Evolutionary conservation across 2,888 invertebrate species (phyloP), one percentile per base, ranked within the genome.

Genomic region (Syrphus vitripennis): DNA sequence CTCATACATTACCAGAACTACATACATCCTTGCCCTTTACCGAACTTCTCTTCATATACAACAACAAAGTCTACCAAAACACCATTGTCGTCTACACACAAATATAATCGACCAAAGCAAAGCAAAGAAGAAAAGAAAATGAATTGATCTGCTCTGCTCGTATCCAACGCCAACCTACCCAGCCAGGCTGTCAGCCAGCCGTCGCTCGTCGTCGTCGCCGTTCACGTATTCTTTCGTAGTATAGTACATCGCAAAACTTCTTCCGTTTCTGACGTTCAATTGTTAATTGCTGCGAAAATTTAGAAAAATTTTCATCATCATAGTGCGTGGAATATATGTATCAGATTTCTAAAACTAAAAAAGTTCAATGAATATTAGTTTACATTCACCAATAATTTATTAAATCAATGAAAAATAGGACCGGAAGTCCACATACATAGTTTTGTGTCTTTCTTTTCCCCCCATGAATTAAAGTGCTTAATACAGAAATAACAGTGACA

Each of bases 171-270:
- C 24, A 21, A 48, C 70, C 12, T 14, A 29, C 45, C 65, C 65
- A 50, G 67, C 67, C 67, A 50, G 50, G 24, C 67, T 50, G 63
- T 65, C 63, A 42, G 21, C 61, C 31, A 74, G 69, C 57, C 78
- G 74, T 50, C 31, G 40, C n/a, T 40, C 21, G 45, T 24, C 59
- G 42, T 34, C 42, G 40, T 72, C 48, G 42, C 45, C 37, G 21
- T 9, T 24, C 45, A 42, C 24, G 9, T 45, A 10, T 42, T 63
- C 29, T 65, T 16, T 50, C 29, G 70, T 78, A 86, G 81, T 86
- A 74, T 70, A 86, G 81, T 86, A 74, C 65, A 77, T 78, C 86
- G 77, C 77, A 65, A 86, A 78, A 74, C 81, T 77, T 86, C 86
- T 82, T 82, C 77, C 77, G 86, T 55, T 74, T 45, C 57, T 71